phyloP scores from a whole-genome alignment of 2,797 vertebrate species.

The Threskiornis aethiopicus region DNA sequence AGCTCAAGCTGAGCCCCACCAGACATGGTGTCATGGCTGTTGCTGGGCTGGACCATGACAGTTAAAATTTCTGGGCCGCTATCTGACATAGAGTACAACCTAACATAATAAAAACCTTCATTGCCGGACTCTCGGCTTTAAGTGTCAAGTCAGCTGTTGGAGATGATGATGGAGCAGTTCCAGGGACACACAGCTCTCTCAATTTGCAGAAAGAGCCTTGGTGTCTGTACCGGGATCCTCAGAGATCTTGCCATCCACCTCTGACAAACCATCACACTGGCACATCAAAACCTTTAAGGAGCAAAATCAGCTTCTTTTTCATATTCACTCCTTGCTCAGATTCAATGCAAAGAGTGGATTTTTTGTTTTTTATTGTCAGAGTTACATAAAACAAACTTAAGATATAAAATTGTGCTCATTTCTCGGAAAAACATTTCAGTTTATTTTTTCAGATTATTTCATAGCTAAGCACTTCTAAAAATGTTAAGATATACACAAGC shows the following conservation, averaged over 20 bases:
- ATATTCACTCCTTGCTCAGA: neutral
- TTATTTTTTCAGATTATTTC: neutral
- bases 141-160: neutral
- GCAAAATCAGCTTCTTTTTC: neutral
- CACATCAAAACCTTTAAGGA: neutral
- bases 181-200: neutral
- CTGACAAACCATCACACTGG: neutral
- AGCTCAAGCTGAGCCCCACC: neutral
- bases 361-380: neutral
- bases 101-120: neutral
- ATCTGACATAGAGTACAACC: neutral
- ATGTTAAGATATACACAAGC: neutral
- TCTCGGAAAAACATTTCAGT: neutral
- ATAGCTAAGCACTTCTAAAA: neutral
- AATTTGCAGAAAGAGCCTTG: neutral
- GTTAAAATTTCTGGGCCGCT: neutral
- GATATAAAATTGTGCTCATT: neutral
- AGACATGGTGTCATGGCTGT: neutral
- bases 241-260: neutral
- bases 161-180: neutral
- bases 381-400: neutral
- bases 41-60: neutral
- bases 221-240: neutral
- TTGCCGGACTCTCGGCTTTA: neutral
- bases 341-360: neutral